phyloP scores from a whole-genome alignment of 2,888 invertebrate species.

The Tyria jacobaeae region DNA sequence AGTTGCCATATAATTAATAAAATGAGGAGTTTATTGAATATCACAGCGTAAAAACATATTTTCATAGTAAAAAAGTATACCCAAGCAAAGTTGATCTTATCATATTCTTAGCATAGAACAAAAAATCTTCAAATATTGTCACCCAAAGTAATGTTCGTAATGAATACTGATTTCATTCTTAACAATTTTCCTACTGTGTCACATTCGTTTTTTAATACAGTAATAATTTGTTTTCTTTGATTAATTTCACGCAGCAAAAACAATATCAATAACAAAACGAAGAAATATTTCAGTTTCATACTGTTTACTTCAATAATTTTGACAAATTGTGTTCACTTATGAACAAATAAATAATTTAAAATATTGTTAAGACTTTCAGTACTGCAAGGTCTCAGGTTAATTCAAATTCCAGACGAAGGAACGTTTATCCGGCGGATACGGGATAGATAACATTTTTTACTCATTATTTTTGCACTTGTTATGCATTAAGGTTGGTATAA shows the following conservation, averaged over 20 bases:
- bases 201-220: slow-evolving; percentile 11
- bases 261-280: neutral
- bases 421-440: slow-evolving; percentile 33
- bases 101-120: neutral
- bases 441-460: neutral
- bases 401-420: no score
- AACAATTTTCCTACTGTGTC: slow-evolving; percentile 24
- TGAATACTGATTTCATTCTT: neutral
- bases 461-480: neutral
- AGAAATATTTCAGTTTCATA: neutral
- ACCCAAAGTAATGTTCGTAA: neutral
- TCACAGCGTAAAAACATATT: neutral
- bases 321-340: neutral
- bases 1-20: slow-evolving; percentile 46
- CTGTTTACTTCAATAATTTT: neutral
- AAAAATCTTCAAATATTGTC: neutral
- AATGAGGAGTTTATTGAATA: neutral
- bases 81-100: neutral
- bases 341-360: neutral
- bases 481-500: neutral
- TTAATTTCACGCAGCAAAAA: slow-evolving; percentile 25
- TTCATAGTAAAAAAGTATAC: neutral
- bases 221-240: neutral
- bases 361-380: neutral
- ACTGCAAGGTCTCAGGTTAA: no score